A percentile compares a stretch with the other conserved stretches of the same genome.
phyloP scores from a whole-genome alignment of 1,140 invertebrate genomes.

The Drosophila mayri region DNA sequence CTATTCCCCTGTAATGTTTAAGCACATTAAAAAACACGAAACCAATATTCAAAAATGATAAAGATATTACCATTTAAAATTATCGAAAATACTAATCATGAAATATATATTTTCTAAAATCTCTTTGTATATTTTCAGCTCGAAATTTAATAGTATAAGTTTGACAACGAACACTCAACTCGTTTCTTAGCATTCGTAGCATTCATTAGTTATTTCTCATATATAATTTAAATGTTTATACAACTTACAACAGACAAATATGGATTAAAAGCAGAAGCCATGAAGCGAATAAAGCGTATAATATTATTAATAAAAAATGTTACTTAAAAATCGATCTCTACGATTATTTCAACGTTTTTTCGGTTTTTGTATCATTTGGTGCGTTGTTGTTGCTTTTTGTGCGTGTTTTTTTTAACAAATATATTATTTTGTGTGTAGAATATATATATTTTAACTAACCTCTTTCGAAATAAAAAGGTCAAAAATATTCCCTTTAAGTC shows the following conservation, averaged over 20 bases:
- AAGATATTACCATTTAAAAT: conserved; percentile 33
- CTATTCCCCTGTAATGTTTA: conserved; percentile 39
- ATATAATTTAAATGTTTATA: conserved; percentile 51
- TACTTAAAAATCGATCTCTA: conserved; percentile 50
- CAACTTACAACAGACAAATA: conserved; percentile 28
- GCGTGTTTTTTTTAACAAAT: not conserved
- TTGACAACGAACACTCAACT: conserved; percentile 43
- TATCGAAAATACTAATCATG: conserved; percentile 57
- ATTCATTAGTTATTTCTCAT: conserved; percentile 47
- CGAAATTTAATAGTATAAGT: conserved; percentile 80
- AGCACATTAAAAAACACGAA: conserved; percentile 44
- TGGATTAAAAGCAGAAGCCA: conserved; percentile 36
- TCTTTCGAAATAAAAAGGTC: conserved; percentile 43
- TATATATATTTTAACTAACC: conserved; percentile 39
- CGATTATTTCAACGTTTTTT: conserved; percentile 21
- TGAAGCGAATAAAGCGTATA: conserved; percentile 34
- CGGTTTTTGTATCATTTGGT: conserved; percentile 20
- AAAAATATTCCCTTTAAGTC: conserved; percentile 7
- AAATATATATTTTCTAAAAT: conserved; percentile 62
- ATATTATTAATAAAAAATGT: conserved; percentile 74
- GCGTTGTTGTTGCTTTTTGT: conserved; percentile 6
- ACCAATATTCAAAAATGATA: conserved; percentile 21
- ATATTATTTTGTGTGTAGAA: conserved; percentile 6
- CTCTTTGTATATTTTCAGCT: conserved; percentile 83
- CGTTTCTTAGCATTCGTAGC: conserved; percentile 40